Base-by-base conservation (phyloP, 2,888 invertebrate genomes). In the Drosophila melanosoma region DNA sequence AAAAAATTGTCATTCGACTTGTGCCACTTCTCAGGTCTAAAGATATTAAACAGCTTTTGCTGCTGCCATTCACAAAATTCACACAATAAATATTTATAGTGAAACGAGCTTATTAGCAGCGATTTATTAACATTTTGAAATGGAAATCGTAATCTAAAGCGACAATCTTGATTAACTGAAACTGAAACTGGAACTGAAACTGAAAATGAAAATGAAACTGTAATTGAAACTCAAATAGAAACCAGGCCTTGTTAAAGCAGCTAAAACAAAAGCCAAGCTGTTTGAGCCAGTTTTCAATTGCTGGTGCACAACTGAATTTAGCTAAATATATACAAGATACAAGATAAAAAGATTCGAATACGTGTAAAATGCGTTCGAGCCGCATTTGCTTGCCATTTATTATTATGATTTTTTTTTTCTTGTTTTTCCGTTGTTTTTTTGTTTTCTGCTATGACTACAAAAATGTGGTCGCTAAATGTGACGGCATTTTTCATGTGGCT, bases 121-220 rank as follows among this genome's bases (percentile, higher is more conserved):
- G 74, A 86, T 88, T 87, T 86, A 88, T 86, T 74, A 76, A 57
- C 77, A 77, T 77, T 81, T 76, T 76, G 54, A 76, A 74, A 82
- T 80, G 78, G 73, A 88, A 83, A 77, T 77, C 54, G 69, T 80
- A 83, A 89, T 87, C 86, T 79, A 75, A 73, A 84, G 74, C 87
- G 84, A 81, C 86, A 83, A 89, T 84, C 89, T 81, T 63, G 73
- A 82, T 79, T 70, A 62, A 68, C 65, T 58, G 33, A 20, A 60
- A 70, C n/a, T 48, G 66, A 38, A 66, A 68, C 57, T 67, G 57
- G 42, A 62, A 75, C 56, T 70, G 54, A 8, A 72, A 68, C 67
- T 56, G 57, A 36, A 62, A 75, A 53, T 70, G 54, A 8, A 72
- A 68, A 65, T 56, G 57, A 36, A 66, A 67, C 49, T 60, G 65